Conservation (phyloP, 1,140 invertebrate species). For the Episyrphus balteatus region DNA sequence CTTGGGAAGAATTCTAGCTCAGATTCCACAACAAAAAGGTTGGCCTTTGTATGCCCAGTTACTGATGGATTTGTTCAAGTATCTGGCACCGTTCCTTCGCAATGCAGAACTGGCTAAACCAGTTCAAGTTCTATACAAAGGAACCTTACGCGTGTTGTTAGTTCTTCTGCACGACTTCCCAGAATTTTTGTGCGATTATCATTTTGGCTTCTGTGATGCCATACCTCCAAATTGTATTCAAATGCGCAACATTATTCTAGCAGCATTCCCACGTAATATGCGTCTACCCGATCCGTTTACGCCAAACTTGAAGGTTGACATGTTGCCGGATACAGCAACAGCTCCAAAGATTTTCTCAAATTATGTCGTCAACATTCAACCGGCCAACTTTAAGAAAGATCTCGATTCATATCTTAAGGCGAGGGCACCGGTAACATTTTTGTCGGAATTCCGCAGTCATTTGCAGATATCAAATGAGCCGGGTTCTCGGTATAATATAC, state of each 20-base stretch:
- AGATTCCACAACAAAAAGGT: slow-evolving; percentile 73
- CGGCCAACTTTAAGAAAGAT: slow-evolving; percentile 83
- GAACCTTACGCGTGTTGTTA: slow-evolving; percentile 87
- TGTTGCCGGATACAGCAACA: slow-evolving; percentile 72
- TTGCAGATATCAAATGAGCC: slow-evolving; percentile 77
- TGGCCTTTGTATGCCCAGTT: slow-evolving; percentile 87
- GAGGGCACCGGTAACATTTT: slow-evolving; percentile 87
- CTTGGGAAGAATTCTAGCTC: slow-evolving; percentile 84
- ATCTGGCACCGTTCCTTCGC: slow-evolving; percentile 89
- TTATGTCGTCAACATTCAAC: slow-evolving; percentile 78
- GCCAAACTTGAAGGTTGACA: slow-evolving; percentile 92
- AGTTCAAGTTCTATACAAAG: slow-evolving; percentile 89
- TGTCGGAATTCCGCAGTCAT: slow-evolving; percentile 81
- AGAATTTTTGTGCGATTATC: slow-evolving; percentile 97
- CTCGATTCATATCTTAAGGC: slow-evolving; percentile 94
- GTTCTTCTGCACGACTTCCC: slow-evolving; percentile 98
- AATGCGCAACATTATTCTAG: slow-evolving; percentile 95
- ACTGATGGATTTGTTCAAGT: slow-evolving; percentile 91
- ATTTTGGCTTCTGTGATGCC: slow-evolving; percentile 98
- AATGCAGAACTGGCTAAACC: slow-evolving; percentile 93
- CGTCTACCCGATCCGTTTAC: slow-evolving; percentile 96
- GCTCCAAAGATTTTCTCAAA: slow-evolving; percentile 85
- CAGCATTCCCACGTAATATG: slow-evolving; percentile 97
- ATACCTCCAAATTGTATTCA: slow-evolving; percentile 99
- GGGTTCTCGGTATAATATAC: slow-evolving; percentile 88